Conservation (phyloP, 2,797 vertebrate species). For the Gymnocypris eckloni region DNA sequence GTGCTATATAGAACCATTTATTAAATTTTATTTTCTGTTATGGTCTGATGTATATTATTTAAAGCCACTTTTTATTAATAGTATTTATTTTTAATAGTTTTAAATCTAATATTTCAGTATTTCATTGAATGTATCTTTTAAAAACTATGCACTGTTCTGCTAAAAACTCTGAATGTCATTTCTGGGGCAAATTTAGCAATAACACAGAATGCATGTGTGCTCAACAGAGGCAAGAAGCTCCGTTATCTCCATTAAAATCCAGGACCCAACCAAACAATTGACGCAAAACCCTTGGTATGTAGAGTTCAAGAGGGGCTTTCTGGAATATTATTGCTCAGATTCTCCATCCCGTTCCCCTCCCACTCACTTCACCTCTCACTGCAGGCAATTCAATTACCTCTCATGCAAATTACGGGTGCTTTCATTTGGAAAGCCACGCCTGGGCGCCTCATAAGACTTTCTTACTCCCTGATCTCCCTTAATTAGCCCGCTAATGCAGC, state of each 20-base stretch:
- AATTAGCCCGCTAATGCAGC: slow-evolving; percentile 76
- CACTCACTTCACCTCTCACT: slow-evolving; percentile 55
- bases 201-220: neutral
- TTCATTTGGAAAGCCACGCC: slow-evolving; percentile 75
- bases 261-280: slow-evolving; percentile 64
- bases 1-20: too few species aligned
- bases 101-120: neutral
- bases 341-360: slow-evolving; percentile 31
- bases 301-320: slow-evolving; percentile 64
- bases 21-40: too few species aligned
- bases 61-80: neutral
- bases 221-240: neutral
- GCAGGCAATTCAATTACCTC: slow-evolving; percentile 77
- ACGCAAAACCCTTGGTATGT: slow-evolving; percentile 64
- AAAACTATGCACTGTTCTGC: neutral
- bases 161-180: neutral
- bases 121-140: neutral
- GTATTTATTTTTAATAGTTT: neutral
- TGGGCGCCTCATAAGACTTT: slow-evolving; percentile 72
- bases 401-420: slow-evolving; percentile 74
- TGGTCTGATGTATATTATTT: neutral
- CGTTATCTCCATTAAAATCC: slow-evolving; percentile 53
- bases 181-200: neutral
- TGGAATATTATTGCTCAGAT: slow-evolving; percentile 63
- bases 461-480: slow-evolving; percentile 71